phyloP scores from a whole-genome alignment of 2,797 vertebrate species.

The Martes flavigula region DNA sequence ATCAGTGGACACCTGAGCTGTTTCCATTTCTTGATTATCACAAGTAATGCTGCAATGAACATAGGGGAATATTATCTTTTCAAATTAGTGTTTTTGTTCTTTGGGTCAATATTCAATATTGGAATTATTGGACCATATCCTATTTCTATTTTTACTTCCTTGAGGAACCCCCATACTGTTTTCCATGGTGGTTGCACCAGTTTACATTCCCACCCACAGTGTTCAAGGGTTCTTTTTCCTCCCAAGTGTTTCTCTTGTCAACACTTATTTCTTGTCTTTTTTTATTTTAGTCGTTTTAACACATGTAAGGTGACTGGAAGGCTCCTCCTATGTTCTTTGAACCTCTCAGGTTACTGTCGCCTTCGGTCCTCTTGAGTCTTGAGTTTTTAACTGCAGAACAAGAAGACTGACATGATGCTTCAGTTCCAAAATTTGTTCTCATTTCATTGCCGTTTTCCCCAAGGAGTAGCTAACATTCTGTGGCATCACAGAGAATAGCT shows the following conservation, averaged over 20 bases:
- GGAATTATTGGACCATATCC: neutral
- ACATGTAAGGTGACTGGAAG: neutral
- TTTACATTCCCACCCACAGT: neutral
- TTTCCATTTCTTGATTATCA: neutral
- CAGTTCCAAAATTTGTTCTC: slow-evolving; percentile 88
- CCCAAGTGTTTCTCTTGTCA: neutral
- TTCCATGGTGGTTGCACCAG: neutral
- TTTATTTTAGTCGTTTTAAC: neutral
- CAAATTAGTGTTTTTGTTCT: neutral
- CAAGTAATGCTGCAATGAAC: neutral
- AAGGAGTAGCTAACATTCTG: slow-evolving; percentile 87
- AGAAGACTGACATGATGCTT: slow-evolving; percentile 87
- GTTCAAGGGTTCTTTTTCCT: neutral
- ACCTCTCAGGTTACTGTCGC: slow-evolving; percentile 36
- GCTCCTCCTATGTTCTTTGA: slow-evolving; percentile 51
- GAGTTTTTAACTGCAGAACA: slow-evolving; percentile 81
- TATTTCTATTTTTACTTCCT: neutral
- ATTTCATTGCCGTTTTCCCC: slow-evolving; percentile 90
- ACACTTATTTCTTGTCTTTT: neutral
- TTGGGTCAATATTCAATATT: neutral
- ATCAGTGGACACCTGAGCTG: neutral
- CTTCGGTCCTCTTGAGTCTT: slow-evolving; percentile 67
- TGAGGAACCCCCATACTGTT: neutral
- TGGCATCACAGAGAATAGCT: slow-evolving; percentile 80
- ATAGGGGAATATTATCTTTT: neutral